Evolutionary conservation across 2,888 invertebrate species (phyloP), one percentile per base, ranked within the genome.

Genomic region (Drosophila lacicola): DNA sequence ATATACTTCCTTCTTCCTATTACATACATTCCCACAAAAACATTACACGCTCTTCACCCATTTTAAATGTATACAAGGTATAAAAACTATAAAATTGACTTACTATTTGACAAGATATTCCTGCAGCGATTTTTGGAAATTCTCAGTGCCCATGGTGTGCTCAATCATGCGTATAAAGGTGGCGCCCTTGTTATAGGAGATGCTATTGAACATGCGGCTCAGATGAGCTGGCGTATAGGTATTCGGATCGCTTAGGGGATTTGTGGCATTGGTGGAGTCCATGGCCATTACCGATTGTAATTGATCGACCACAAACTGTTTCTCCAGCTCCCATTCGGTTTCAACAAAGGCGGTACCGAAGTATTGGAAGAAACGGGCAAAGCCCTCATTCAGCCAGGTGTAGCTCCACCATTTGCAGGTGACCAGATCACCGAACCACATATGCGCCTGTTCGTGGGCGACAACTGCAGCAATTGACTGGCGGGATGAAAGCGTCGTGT

Each of bases 321-420:
- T 94, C 25, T 94, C 94, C 63, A 96, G 89, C 39, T 95, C 94
- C 95, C 95, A 95, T 0, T 93, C 89, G 0, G 92, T 92, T 78
- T 95, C 94, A n/a, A 95, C 92, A 47, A 83, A 66, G 44, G 88
- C 71, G 4, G 94, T 92, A 44, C 95, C 94, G 81, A 94, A 94
- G 88, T 96, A 96, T 90, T 97, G 95, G 82, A 96, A 96, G 90
- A 94, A 96, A 84, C 94, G 93, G 0, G 96, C 96, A 71, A 96
- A 96, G 0, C 92, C 92, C 91, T 96, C 96, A 10, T 94, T 94
- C 55, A 96, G 91, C 94, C 78, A 96, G 94, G 90, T 95, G 94
- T 46, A 93, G 79, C 80, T 93, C 94, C 94, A 96, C 91, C 91
- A 51, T 65, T 90, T 37, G 94, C 91, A 74, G 93, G 92, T 94